Base-by-base conservation (phyloP, 35 echinoderm and acorn worm genomes). In the Apostichopus japonicus region DNA sequence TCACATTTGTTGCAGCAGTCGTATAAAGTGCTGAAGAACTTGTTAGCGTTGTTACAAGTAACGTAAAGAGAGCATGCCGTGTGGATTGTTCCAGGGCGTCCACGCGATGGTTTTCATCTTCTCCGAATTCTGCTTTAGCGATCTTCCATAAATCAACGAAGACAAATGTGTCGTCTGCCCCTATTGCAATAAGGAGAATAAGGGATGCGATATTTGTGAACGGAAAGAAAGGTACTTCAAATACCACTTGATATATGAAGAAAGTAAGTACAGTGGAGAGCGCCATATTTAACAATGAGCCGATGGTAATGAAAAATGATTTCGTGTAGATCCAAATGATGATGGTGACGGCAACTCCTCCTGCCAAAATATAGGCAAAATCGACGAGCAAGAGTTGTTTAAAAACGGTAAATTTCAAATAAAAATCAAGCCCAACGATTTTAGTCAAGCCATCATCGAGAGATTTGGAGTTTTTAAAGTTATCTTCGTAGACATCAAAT, bases 41-140 rank as follows among this genome's bases (percentile, higher is more conserved):
- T 7, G 97, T 99, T 27, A 99, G 86, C 56, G 91, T 99, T 23
- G 95, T 96, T 1, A 99, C 97, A 77, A 99, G 94, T 92, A 96
- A 93, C 17, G 95, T 96, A 2, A 91, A 1, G 2, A 90, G 86
- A 15, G 95, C 97, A 55, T 99, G 97, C 4, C 91, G 79, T 5
- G 93, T 59, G 11, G 97, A 84, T 24, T 99, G 90, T 4, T 87
- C 54, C 19, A 96, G 44, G 6, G 95, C 80, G 3, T 63, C 21
- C 1, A 88, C 54, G 9, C 72, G 86, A 15, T 72, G 52, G 10
- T 82, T 59, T 53, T 33, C 25, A 19, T 72, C 65, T 24, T 91
- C 65, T 59, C 56, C 51, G 24, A 22, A 23, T 4, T 11, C 24
- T 24, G 78, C 24, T 59, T 56, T 77, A 21, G 56, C 72, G 90